These are phyloP conservation scores for Orius insidiosus DNA, from an alignment of 1,140 invertebrate genomes.

Conservation along the genomic window DNA sequence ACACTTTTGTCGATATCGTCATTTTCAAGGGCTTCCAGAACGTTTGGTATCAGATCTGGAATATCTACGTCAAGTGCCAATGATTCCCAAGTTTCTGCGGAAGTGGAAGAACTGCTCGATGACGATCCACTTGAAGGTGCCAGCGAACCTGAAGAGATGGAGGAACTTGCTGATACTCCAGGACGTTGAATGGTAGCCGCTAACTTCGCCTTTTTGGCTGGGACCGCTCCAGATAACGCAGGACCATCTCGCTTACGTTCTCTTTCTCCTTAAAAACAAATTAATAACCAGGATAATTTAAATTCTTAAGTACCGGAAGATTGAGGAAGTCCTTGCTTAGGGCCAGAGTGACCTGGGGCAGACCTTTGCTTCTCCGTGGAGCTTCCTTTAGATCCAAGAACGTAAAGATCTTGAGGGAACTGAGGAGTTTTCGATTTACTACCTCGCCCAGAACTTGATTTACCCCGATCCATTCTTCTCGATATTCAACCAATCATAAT, in stretches of 20 bases:
- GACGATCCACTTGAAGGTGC: conserved; percentile 4
- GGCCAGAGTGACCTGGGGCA: conserved; percentile 30
- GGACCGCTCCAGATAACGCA: conserved; percentile 24
- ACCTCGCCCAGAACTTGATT: conserved; percentile 31
- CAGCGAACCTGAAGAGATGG: conserved; percentile 19
- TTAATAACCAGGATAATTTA: conserved; percentile 12
- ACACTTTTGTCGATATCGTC: conserved; percentile 45
- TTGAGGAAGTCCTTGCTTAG: conserved; percentile 29
- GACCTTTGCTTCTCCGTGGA: conserved; percentile 32
- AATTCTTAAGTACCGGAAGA: conserved; percentile 24
- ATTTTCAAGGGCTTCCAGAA: conserved; percentile 35
- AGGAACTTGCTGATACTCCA: conserved; percentile 21
- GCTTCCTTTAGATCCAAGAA: conserved; percentile 35
- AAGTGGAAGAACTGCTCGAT: conserved; percentile 14
- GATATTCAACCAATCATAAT: too few species aligned
- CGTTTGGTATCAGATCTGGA: conserved; percentile 35
- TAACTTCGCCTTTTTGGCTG: conserved; percentile 30
- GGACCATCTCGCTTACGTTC: conserved; percentile 33
- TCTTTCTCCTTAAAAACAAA: neutral
- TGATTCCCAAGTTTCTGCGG: conserved; percentile 36
- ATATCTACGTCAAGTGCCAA: conserved; percentile 39
- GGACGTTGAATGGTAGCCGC: conserved; percentile 20
- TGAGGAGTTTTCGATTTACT: conserved; percentile 42
- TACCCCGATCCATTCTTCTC: conserved; percentile 34
- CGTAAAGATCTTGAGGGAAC: conserved; percentile 40